phyloP scores from a whole-genome alignment of 2,797 vertebrate genomes.

The Geotrypetes seraphini region DNA sequence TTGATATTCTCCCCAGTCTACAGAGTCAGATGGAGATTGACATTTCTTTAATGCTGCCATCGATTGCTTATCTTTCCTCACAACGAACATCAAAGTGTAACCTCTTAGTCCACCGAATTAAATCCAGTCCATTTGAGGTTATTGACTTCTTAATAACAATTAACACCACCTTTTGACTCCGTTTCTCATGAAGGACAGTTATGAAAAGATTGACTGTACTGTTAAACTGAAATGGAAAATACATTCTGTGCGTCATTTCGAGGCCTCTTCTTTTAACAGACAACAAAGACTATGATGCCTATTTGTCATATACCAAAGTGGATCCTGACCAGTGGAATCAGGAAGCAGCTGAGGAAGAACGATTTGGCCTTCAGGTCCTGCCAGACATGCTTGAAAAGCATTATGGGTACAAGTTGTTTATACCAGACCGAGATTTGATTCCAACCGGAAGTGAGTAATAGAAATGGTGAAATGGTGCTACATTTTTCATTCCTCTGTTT shows the following conservation, averaged over 20 bases:
- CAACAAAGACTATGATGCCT: slow-evolving; percentile 91
- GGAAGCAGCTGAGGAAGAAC: slow-evolving; percentile 92
- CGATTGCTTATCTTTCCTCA: slow-evolving; percentile 37
- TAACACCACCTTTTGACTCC: slow-evolving; percentile 26
- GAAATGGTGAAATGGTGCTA: too few relatives aligned
- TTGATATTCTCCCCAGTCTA: slow-evolving; percentile 22
- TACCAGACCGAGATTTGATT: slow-evolving; percentile 96
- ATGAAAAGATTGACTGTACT: slow-evolving; percentile 10
- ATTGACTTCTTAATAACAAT: slow-evolving; percentile 44
- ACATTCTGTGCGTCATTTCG: slow-evolving; percentile 10
- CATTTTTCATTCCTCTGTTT: too few relatives aligned
- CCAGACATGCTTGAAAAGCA: slow-evolving; percentile 97
- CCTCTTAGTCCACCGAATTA: slow-evolving; percentile 31
- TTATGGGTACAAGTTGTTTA: slow-evolving; percentile 95
- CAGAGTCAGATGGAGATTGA: slow-evolving; percentile 32
- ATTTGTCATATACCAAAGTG: slow-evolving; percentile 96
- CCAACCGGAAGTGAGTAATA: slow-evolving; percentile 94
- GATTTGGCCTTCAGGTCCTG: slow-evolving; percentile 92
- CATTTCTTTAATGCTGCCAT: slow-evolving; percentile 36
- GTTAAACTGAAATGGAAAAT: slow-evolving; percentile 3
- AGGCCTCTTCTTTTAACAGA: slow-evolving; percentile 38
- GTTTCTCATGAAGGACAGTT: slow-evolving; percentile 7
- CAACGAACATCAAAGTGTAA: slow-evolving; percentile 33
- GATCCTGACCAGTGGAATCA: slow-evolving; percentile 97
- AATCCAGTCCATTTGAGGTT: slow-evolving; percentile 34